These are phyloP conservation scores for Aulostomus chinensis DNA, from an alignment of 2,797 vertebrate species.

Conservation along the genomic window DNA sequence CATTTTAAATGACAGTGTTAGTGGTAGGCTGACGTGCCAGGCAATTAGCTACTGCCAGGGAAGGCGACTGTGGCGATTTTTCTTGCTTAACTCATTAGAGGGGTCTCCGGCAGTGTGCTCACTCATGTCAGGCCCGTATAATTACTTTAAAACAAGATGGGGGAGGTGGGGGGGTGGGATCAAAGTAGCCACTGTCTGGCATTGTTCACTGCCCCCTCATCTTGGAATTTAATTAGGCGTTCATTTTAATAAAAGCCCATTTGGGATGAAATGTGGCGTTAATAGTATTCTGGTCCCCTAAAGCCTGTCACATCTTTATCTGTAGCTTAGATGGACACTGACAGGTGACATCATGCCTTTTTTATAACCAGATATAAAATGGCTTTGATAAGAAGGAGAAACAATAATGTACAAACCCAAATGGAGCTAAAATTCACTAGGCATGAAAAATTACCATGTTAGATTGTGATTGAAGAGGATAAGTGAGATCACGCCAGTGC, in stretches of 20 bases:
- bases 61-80: conserved; percentile 82
- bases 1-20: conserved; percentile 76
- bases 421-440: conserved; percentile 21
- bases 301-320: conserved; percentile 74
- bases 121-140: conserved; percentile 84
- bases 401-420: conserved; percentile 36
- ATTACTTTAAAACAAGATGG: conserved; percentile 87
- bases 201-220: conserved; percentile 81
- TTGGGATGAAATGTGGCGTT: conserved; percentile 72
- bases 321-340: conserved; percentile 61
- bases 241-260: conserved; percentile 85
- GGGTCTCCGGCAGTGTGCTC: conserved; percentile 79
- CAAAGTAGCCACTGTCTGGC: conserved; percentile 80
- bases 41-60: conserved; percentile 84
- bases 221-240: conserved; percentile 83
- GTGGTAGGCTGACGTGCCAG: conserved; percentile 72
- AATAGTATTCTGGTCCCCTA: conserved; percentile 58
- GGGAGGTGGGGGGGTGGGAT: conserved; percentile 41
- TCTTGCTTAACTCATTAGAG: conserved; percentile 86
- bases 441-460: too few species aligned
- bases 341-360: conserved; percentile 65
- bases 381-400: conserved; percentile 38
- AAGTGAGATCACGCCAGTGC: too few species aligned
- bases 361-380: conserved; percentile 49
- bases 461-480: too few species aligned